Percentiles rank a stretch among this genome's conserved stretches.
phyloP scores from a whole-genome alignment of 2,797 vertebrate species.

The Decapterus maruadsi region DNA sequence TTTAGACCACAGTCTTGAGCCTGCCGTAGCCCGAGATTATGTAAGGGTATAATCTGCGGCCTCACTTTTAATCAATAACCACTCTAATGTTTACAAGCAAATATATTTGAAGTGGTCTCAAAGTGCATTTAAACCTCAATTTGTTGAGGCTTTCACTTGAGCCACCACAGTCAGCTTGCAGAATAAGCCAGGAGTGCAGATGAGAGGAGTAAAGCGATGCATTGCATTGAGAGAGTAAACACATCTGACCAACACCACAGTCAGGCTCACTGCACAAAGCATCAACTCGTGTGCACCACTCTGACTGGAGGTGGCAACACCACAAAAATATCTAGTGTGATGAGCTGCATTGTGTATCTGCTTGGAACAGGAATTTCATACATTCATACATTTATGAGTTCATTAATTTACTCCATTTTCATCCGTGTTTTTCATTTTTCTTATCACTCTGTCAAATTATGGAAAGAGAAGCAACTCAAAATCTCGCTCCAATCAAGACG shows the following conservation, averaged over 20 bases:
- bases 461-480: not conserved
- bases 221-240: slow-evolving; percentile 55
- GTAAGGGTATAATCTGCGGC: slow-evolving; percentile 69
- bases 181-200: slow-evolving; percentile 42
- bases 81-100: slow-evolving; percentile 78
- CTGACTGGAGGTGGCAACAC: not conserved
- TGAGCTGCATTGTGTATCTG: not conserved
- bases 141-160: slow-evolving; percentile 68
- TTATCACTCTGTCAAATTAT: not conserved
- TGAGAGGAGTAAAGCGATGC: slow-evolving; percentile 39
- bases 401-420: no score
- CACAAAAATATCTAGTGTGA: not conserved
- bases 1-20: slow-evolving; percentile 56
- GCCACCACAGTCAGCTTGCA: slow-evolving; percentile 56
- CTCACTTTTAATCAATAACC: slow-evolving; percentile 79
- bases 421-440: not conserved
- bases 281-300: slow-evolving; percentile 8
- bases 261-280: slow-evolving; percentile 32
- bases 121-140: slow-evolving; percentile 73
- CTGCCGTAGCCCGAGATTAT: slow-evolving; percentile 59
- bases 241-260: slow-evolving; percentile 45
- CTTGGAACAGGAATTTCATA: not conserved
- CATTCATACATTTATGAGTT: not conserved
- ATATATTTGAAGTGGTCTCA: slow-evolving; percentile 69
- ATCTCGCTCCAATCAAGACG: not conserved